Conservation (phyloP, 2,888 invertebrate genomes). For the Stenolophus ochropezus region DNA sequence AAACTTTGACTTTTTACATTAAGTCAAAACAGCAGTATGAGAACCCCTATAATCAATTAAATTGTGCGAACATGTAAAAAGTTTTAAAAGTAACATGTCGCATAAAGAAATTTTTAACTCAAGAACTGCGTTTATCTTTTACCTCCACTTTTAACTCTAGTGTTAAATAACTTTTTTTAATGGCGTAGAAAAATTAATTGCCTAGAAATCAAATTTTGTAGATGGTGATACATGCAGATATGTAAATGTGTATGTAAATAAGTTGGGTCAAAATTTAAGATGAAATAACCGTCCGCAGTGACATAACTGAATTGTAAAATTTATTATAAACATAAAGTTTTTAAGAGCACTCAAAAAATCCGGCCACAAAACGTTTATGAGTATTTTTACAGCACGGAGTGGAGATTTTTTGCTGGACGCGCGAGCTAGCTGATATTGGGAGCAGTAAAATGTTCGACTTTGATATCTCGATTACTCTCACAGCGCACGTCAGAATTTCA, state of each 20-base stretch:
- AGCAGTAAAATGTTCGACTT: slow-evolving; percentile 55
- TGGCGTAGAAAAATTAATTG: no score
- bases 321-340: slow-evolving; percentile 36
- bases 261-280: not conserved
- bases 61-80: no score
- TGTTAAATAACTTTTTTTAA: no score
- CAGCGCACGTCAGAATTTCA: slow-evolving; percentile 50
- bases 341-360: slow-evolving; percentile 44
- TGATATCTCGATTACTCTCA: slow-evolving; percentile 59
- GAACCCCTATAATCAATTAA: no score
- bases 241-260: not conserved
- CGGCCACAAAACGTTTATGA: slow-evolving; percentile 51
- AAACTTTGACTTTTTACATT: no score
- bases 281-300: slow-evolving; percentile 8
- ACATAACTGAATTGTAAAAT: slow-evolving; percentile 41
- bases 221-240: not conserved
- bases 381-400: slow-evolving; percentile 50
- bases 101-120: no score
- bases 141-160: no score
- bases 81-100: no score
- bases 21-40: no score
- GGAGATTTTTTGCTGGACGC: slow-evolving; percentile 36
- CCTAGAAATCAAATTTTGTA: not conserved
- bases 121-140: no score
- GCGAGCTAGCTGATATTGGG: slow-evolving; percentile 38